Evolutionary conservation across 2,888 invertebrate genomes (phyloP), one percentile per base, ranked within the genome.

Genomic region (Hymenopus coronatus): DNA sequence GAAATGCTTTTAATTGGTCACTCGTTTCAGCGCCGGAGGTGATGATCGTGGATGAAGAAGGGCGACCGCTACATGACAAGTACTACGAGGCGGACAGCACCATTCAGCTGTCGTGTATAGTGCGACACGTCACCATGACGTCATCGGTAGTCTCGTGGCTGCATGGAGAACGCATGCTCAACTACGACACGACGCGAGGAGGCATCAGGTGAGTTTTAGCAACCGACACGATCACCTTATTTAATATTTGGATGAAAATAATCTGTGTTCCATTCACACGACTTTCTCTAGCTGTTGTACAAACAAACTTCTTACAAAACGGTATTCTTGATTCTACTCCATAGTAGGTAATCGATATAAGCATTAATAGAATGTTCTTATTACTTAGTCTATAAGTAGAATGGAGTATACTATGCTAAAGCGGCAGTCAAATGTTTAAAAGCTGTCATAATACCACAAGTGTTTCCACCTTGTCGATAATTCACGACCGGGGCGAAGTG

Each of bases 51-150:
- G 96, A 96, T 91, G 95, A 95, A 90, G 95, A 95, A 85, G 96
- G 96, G 0, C 94, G 94, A 12, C 95, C 95, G 15, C 94, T 96
- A n/a, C 93, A 94, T 87, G 96, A 95, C 93, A 96, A 96, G 92
- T 95, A 94, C 92, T 96, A 96, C 92, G 96, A 96, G 91, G 95
- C 96, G 0, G 96, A 96, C 91, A 96, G 96, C 27, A 96, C 96
- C 25, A 94, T 96, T 86, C 95, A 96, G 88, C 93, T 96, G 91
- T 94, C 95, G 89, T 96, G 96, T 93, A 93, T 96, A 89, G 95
- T 95, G 88, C 93, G 94, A 6, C 94, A 94, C 91, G 94, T 94
- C 90, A 93, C 94, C 40, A 94, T 94, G 93, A 93, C 94, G 54
- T 93, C 95, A 88, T 94, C 94, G 89, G 95, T 95, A 88, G 94